Evolutionary conservation across 2,888 invertebrate genomes (phyloP), one percentile per base, ranked within the genome.

Genomic region (Conus canariensis): DNA sequence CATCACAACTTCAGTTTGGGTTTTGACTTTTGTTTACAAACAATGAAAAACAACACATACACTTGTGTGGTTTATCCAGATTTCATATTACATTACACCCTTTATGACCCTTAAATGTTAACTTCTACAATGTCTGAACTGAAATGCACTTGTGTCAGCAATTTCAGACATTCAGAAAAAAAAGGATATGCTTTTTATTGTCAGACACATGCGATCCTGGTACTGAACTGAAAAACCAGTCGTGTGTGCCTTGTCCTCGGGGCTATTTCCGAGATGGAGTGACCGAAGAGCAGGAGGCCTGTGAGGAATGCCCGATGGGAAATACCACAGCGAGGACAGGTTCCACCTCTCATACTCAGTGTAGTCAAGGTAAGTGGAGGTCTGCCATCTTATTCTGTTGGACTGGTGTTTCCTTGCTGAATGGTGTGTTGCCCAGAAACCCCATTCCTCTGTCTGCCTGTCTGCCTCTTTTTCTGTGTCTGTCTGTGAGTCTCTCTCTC

Each of bases 181-280:
- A 64, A 14, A 64, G 10, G 10, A 16, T 16, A 64, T 6, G 16
- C 4, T 64, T 30, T 45, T 25, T 12, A 45, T 30, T 80, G 80
- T 22, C 88, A 91, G 91, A 83, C 22, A 70, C 88, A 3, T 91
- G 91, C 45, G 22, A 45, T 7, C 67, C 91, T 56, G 91, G 91
- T 7, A 74, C 82, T 45, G 83, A 91, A 45, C 82, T 88, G 60
- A 77, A 60, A 7, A n/a, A 60, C n/a, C 77, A 83, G 9, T 22
- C 45, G 0, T 91, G 91, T 74, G 87, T 88, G n/a, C 85, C 74
- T 0, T 91, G 91, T 80, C 25, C 90, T 45, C 85, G 83, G 16
- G 91, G 91, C 58, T 88, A 77, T 7, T 91, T 90, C 90, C 80
- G 91, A 7, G 77, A 87, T 16, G 64, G 58, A 22, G 77, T 82